Conservation (phyloP, 2,113 vertebrate genomes). For the Furnarius figulus region DNA sequence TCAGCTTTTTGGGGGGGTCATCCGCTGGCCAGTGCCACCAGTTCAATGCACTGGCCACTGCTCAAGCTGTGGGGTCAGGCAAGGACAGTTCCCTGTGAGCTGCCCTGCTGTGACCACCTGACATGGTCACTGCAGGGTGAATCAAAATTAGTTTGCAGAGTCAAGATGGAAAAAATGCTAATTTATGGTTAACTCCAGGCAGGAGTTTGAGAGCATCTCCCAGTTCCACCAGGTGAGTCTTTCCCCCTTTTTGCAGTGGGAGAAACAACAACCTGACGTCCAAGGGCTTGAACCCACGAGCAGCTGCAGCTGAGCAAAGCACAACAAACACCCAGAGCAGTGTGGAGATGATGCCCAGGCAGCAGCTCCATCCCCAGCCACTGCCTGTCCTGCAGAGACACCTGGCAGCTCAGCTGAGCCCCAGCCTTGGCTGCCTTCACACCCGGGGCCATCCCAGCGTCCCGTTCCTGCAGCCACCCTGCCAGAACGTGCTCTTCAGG, state of each 20-base stretch:
- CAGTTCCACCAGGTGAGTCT: fast-evolving
- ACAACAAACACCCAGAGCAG: neutral
- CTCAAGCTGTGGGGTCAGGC: neutral
- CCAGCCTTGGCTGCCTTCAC: neutral
- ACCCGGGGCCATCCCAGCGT: fast-evolving
- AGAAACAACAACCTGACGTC: neutral
- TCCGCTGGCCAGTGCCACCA: neutral
- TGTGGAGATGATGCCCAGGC: neutral
- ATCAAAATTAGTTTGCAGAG: neutral
- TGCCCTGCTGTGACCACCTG: neutral
- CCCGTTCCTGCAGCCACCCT: neutral
- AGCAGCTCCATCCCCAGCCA: neutral
- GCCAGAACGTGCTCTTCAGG: neutral
- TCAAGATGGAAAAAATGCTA: no score
- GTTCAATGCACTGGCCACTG: neutral
- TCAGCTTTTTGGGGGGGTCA: neutral
- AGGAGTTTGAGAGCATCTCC: neutral
- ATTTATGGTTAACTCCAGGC: no score
- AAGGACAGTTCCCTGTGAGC: fast-evolving
- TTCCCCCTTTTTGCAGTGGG: neutral
- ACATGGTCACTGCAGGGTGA: neutral
- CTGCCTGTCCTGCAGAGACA: neutral
- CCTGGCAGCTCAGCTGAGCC: neutral
- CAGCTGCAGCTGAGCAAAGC: neutral
- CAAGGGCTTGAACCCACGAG: neutral